Conservation (phyloP, 2,113 vertebrate genomes). For the Hemibagrus wyckioides region DNA sequence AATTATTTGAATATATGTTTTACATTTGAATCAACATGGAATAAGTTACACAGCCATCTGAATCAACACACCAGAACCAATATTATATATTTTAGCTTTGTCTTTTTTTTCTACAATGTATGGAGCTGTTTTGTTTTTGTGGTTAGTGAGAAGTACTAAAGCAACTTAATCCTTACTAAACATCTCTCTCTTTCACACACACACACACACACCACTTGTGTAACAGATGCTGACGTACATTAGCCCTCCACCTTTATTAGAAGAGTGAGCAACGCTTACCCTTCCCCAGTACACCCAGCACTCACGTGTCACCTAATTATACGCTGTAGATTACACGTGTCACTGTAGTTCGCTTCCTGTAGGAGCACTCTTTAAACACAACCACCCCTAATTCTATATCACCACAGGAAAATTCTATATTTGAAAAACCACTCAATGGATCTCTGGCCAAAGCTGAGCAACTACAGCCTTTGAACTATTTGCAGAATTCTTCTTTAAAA, state of each 20-base stretch:
- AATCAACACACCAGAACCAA: not conserved
- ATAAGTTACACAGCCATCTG: not conserved
- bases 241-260: constrained; percentile 12
- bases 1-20: not conserved
- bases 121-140: not conserved
- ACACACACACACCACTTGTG: not conserved
- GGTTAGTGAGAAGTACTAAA: not conserved
- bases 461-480: not conserved
- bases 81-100: not conserved
- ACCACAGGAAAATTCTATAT: constrained; percentile 2
- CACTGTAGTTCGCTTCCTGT: not conserved
- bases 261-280: constrained; percentile 27
- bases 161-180: not conserved
- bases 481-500: not conserved
- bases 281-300: constrained; percentile 20
- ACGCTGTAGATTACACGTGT: constrained; percentile 35
- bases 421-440: not conserved
- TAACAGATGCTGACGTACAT: constrained; percentile 10
- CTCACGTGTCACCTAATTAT: constrained; percentile 50
- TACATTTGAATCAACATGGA: not conserved
- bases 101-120: not conserved
- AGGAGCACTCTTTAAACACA: constrained; percentile 1
- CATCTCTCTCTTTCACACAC: not conserved
- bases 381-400: not conserved
- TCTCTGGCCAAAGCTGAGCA: constrained; percentile 8